Base-by-base conservation (phyloP, 2,888 invertebrate species). In the Harpagoxenus sublaevis region DNA sequence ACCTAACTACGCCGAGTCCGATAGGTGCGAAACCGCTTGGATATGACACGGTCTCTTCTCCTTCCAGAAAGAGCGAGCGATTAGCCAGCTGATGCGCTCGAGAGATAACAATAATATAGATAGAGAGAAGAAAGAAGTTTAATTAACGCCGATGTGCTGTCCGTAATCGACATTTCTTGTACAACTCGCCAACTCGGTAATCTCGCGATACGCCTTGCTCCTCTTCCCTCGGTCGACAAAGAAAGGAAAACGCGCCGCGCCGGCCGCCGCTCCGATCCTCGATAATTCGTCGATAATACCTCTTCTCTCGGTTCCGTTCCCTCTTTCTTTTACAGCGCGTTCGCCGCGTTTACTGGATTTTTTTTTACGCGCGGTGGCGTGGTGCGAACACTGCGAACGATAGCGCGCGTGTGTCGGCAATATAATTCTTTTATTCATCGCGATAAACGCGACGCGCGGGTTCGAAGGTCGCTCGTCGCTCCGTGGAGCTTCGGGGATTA, bases 401-500 rank as follows among this genome's bases (percentile, higher is more conserved):
- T 70, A 79, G 71, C 45, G 28, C 45, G 55, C 15, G 15, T 15
- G 3, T 45, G 15, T 45, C 23, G 35, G 48, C 28, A 60, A 60
- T 79, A 71, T 79, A 73, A 60, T 73, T 73, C 60, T 60, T 81
- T 73, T 81, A 60, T 60, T 73, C 45, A 60, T 79, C 60, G 28
- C 60, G 79, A 81, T 81, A 81, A 60, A 73, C 60, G 60, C 45
- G 57, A 71, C 12, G 51, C 28, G 53, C 60, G 60, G 28, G 73
- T 81, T 73, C 60, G 60, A 79, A 79, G 73, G 73, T 79, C 60
- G 51, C 39, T 39, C 31, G 23, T 23, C 23, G 48, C 39, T 39
- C 31, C 53, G 63, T 1, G 51, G 18, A 65, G 65, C 77, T 77
- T 77, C 77, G 73, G 39, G 45, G 60, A 71, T 73, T 79, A 79